Evolutionary conservation across 2,113 vertebrate species (phyloP).

Genomic region (Archilochus colubris): DNA sequence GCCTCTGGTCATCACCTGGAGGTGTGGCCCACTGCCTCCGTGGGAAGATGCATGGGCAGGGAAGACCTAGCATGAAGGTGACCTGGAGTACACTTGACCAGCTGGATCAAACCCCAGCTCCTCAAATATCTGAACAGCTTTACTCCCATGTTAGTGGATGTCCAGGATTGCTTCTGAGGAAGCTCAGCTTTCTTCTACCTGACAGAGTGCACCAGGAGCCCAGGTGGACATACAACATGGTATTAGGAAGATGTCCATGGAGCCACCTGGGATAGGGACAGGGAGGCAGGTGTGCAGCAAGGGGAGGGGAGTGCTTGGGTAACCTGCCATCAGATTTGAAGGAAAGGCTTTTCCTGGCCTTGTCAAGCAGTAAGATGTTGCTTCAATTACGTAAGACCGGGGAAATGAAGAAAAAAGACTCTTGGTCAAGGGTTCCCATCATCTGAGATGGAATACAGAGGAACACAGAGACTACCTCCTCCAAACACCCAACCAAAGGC

Average conservation of each 20-base stretch:
- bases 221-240: too few species aligned
- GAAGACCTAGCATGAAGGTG: neutral
- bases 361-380: too few species aligned
- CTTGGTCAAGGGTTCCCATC: neutral
- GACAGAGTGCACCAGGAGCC: neutral
- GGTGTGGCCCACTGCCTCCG: neutral
- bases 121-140: neutral
- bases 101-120: neutral
- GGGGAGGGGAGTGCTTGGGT: neutral
- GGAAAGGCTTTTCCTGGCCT: neutral
- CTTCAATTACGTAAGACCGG: neutral
- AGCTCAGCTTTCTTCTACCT: neutral
- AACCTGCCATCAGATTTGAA: neutral
- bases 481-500: neutral
- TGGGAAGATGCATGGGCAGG: neutral
- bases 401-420: neutral
- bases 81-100: neutral
- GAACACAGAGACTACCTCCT: neutral
- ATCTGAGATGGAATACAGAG: neutral
- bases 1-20: accelerated
- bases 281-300: accelerated
- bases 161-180: neutral
- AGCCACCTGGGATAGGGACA: neutral
- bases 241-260: neutral
- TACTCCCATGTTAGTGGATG: accelerated